These are phyloP conservation scores for Leptobrachium ailaonicum DNA, from an alignment of 2,113 vertebrate genomes.

Conservation along the genomic window DNA sequence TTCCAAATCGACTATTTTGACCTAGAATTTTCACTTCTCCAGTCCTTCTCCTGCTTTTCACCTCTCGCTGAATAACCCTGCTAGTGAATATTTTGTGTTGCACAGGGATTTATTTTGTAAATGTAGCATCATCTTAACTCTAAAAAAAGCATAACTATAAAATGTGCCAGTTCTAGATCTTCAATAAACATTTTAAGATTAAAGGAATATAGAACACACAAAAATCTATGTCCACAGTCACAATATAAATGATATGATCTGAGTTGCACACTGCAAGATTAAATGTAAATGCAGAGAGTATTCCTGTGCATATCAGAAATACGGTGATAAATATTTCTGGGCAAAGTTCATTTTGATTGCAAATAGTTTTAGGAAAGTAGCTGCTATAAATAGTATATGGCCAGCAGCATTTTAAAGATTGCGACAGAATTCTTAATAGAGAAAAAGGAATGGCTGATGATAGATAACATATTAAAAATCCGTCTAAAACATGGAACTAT, in stretches of 20 bases:
- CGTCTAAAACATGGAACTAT: too few species aligned
- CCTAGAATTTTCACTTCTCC: too few species aligned
- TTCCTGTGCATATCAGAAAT: neutral
- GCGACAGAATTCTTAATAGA: neutral
- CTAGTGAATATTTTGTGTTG: too few species aligned
- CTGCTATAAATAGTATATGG: conserved; percentile 7
- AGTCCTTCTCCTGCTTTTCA: too few species aligned
- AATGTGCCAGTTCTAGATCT: neutral
- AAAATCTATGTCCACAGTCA: neutral
- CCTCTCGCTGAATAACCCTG: too few species aligned
- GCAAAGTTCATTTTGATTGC: conserved; percentile 17
- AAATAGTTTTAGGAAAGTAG: neutral
- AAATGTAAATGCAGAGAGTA: conserved; percentile 7
- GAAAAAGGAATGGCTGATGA: conserved; percentile 6
- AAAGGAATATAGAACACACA: neutral
- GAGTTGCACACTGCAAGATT: neutral
- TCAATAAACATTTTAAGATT: neutral
- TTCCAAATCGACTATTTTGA: too few species aligned
- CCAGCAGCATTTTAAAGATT: conserved; percentile 7
- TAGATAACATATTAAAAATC: conserved; percentile 1
- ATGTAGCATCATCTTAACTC: too few species aligned
- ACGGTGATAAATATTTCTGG: conserved; percentile 8
- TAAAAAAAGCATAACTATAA: too few species aligned
- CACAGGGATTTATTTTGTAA: too few species aligned
- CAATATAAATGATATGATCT: neutral